Base-by-base conservation (phyloP, 2,113 vertebrate genomes). In the Eurystomus gularis region DNA sequence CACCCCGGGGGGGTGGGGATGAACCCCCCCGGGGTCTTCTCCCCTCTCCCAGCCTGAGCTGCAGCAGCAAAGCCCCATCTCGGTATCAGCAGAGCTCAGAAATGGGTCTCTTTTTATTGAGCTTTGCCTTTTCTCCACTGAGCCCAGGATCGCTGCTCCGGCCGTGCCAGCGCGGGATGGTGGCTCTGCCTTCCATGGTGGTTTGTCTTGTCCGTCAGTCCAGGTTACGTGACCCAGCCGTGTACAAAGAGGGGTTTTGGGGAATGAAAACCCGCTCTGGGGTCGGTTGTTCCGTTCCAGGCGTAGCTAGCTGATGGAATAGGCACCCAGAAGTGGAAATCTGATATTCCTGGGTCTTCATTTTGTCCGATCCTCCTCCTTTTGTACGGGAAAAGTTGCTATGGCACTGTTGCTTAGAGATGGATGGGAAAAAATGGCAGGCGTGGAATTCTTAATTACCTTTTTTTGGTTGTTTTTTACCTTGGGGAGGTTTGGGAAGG, bases 351-450 rank as follows among this genome's bases (percentile, higher is more conserved):
- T 64, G 39, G n/a, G 11, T 15, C 46, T 87, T 40, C 17, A 84
- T 78, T 93, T 90, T 89, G 75, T 21, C 88, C 75, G 33, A 14
- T 65, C 40, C 51, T 65, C 19, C 28, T 81, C 46, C 40, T 94
- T 85, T 70, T 79, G 28, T 54, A 40, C 80, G 87, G 16, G 80
- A 94, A 92, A 93, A 97, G 97, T 98, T 99, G 98, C 98, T 97
- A 97, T 97, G 97, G 97, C 97, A 97, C 89, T 96, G 97, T 98
- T 98, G 98, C 98, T 97, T 98, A 82, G 98, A 95, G 96, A 98
- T 97, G 88, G 96, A 75, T 83, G 96, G 85, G 91, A 85, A 89
- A 94, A 95, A 89, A 96, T 83, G 93, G 83, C 88, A 91, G 91
- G 82, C 64, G 21, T 81, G 69, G 94, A 96, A 95, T 96, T 31